Conservation (phyloP, 1,140 invertebrate species). For the Temnothorax nylanderi region DNA sequence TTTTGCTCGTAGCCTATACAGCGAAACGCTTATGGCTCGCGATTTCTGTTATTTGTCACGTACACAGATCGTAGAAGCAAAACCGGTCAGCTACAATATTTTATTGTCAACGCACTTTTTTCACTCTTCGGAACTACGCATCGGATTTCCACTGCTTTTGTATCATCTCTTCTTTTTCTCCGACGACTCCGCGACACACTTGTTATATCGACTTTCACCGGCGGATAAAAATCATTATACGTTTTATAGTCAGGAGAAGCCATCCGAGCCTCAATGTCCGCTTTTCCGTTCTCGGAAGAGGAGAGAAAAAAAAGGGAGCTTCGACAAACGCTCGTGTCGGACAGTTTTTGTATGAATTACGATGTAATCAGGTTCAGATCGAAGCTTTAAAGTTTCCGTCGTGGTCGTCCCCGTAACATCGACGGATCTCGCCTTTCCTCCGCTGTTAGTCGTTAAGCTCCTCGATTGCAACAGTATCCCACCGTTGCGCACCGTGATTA, state of each 20-base stretch:
- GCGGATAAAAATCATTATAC: constrained; percentile 36
- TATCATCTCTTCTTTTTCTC: neutral
- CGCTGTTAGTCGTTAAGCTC: neutral
- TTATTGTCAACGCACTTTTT: constrained; percentile 34
- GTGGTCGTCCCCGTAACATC: neutral
- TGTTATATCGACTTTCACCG: constrained; percentile 47
- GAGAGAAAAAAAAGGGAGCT: neutral
- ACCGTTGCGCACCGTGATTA: constrained; percentile 70
- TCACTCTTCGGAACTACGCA: neutral
- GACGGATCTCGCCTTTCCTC: neutral
- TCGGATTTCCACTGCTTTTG: constrained; percentile 3
- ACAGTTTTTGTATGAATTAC: constrained; percentile 1
- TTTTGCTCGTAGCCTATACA: neutral
- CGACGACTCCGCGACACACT: constrained; percentile 18
- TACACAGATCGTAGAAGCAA: neutral
- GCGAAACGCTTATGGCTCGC: neutral
- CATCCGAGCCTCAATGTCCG: neutral
- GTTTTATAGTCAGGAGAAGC: constrained; percentile 22
- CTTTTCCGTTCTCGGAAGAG: neutral
- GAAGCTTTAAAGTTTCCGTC: neutral
- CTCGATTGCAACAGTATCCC: constrained; percentile 47
- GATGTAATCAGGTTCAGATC: neutral
- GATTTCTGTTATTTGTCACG: neutral
- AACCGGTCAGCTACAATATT: neutral
- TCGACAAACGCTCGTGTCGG: neutral